phyloP scores from a whole-genome alignment of 1,140 invertebrate species.

The Yoshiicerus persimilis region DNA sequence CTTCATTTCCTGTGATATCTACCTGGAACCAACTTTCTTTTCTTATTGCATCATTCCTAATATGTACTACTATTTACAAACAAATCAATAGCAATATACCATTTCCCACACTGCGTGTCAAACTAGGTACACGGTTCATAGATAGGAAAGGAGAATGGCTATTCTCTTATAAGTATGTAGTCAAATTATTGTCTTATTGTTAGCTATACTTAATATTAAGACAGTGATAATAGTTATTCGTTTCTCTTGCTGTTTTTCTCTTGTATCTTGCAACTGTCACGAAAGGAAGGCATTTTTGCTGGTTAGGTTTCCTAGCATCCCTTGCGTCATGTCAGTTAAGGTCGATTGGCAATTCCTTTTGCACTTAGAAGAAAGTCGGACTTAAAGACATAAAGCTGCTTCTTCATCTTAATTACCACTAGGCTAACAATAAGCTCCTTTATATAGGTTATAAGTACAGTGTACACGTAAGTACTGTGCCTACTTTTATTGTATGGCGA shows the following conservation, averaged over 20 bases:
- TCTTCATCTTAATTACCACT: background rate
- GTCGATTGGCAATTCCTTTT: background rate
- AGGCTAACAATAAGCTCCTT: background rate
- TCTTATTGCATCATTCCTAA: background rate
- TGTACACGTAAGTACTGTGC: too few species aligned
- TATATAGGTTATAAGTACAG: too few species aligned
- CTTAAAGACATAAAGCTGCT: constrained; percentile 14
- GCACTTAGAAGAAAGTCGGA: background rate
- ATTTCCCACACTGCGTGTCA: background rate
- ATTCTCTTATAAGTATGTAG: too few species aligned
- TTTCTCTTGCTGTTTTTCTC: background rate
- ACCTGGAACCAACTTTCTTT: background rate
- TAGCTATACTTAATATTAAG: background rate
- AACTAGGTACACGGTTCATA: background rate
- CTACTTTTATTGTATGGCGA: too few species aligned
- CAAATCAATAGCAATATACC: background rate
- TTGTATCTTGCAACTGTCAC: background rate
- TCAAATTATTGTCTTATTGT: background rate
- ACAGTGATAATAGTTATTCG: background rate
- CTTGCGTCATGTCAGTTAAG: background rate
- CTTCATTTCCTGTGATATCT: constrained; percentile 5
- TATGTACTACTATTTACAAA: background rate
- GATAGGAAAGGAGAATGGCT: too few species aligned
- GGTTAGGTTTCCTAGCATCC: background rate
- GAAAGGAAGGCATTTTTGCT: background rate